Percentiles rank a stretch among this genome's conserved stretches.
Conservation (phyloP, 1,140 invertebrate genomes). For the Neuroterus valhalla region DNA sequence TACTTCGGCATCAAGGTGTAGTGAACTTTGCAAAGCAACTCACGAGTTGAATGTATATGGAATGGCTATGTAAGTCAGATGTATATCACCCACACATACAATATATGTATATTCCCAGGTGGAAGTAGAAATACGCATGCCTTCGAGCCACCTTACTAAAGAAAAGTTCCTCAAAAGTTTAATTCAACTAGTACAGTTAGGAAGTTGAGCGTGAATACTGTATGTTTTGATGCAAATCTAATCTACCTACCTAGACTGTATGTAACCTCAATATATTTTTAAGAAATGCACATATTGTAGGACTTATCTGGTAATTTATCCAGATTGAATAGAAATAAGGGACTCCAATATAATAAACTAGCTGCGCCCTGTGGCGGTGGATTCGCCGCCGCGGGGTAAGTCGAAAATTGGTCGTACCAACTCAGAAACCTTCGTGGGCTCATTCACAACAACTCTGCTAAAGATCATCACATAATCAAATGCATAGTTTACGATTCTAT, state of each 20-base stretch:
- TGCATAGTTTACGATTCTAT: no score
- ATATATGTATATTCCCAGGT: conserved; percentile 43
- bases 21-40: conserved; percentile 53
- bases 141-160: conserved; percentile 38
- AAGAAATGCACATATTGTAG: not conserved
- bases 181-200: conserved; percentile 67
- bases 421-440: no score
- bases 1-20: conserved; percentile 56
- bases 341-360: no score
- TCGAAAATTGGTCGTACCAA: no score
- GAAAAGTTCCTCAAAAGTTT: conserved; percentile 67
- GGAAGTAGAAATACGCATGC: conserved; percentile 58
- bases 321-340: no score
- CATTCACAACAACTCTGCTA: no score
- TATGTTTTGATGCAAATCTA: conserved; percentile 70
- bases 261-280: not conserved
- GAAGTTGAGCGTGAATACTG: conserved; percentile 60
- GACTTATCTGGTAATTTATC: no score
- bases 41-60: conserved; percentile 48
- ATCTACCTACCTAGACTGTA: conserved; percentile 40
- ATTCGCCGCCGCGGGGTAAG: no score
- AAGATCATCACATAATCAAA: no score
- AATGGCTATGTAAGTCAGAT: conserved; percentile 27
- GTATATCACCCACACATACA: conserved; percentile 40
- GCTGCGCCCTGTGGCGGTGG: no score